These are phyloP conservation scores for Papilio elwesi DNA, from an alignment of 2,888 invertebrate species.

Conservation along the genomic window DNA sequence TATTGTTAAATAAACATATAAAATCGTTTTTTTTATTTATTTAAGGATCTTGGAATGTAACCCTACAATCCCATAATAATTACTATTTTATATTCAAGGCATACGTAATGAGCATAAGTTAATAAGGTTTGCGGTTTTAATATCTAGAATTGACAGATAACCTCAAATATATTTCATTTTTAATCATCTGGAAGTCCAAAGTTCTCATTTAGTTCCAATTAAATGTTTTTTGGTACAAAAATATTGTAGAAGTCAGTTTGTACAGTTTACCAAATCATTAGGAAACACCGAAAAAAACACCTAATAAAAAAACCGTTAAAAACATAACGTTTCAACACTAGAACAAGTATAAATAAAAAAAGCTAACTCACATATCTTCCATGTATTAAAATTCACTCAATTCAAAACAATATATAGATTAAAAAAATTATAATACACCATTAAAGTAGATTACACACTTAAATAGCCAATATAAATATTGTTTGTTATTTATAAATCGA, in stretches of 20 bases:
- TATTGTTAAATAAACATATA: too few species aligned
- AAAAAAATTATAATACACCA: slow-evolving; percentile 2
- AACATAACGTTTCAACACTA: neutral
- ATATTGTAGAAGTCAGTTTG: neutral
- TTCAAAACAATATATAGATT: neutral
- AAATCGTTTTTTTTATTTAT: too few species aligned
- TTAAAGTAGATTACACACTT: neutral
- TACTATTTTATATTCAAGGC: too few species aligned
- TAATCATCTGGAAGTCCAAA: too few species aligned
- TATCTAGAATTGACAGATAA: too few species aligned
- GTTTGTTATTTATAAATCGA: neutral
- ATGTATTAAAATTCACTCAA: neutral
- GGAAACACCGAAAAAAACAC: neutral
- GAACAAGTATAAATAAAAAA: neutral
- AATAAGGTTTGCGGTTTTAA: too few species aligned
- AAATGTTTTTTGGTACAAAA: neutral
- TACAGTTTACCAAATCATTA: neutral
- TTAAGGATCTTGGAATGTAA: too few species aligned
- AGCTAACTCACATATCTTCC: slow-evolving; percentile 1
- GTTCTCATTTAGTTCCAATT: neutral
- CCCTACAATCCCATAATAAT: too few species aligned
- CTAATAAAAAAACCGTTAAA: neutral
- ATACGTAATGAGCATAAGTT: too few species aligned
- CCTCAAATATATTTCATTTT: too few species aligned
- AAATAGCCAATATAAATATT: slow-evolving; percentile 8